A percentile compares a stretch with the other conserved stretches of the same genome.
Conservation (phyloP, 2,888 invertebrate species). For the Sinodicranocentrus sp. region DNA sequence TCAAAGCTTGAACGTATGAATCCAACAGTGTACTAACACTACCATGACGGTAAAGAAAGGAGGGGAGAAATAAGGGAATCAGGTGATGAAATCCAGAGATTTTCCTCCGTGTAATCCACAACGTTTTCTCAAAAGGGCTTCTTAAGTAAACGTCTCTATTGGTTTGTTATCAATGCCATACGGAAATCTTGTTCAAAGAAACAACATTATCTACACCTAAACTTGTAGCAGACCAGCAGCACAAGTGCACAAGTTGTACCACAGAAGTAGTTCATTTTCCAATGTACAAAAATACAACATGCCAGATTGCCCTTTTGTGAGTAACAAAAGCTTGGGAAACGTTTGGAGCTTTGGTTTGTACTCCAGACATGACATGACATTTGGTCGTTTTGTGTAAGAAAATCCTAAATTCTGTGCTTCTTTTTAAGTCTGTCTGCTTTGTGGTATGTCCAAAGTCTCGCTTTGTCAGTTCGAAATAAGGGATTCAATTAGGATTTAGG, state of each 20-base stretch:
- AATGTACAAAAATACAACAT: too few species aligned
- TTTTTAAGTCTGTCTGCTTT: neutral
- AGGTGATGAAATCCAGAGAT: constrained; percentile 68
- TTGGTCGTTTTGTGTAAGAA: constrained; percentile 8
- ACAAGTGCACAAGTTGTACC: constrained; percentile 5
- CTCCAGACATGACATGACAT: constrained; percentile 10
- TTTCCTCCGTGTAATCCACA: constrained; percentile 32
- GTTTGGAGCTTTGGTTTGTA: neutral
- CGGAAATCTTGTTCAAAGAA: neutral
- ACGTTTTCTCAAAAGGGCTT: constrained; percentile 2
- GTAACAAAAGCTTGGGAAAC: neutral
- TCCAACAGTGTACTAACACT: neutral
- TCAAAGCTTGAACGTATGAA: constrained; percentile 8
- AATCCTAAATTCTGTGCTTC: neutral
- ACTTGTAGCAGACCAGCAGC: neutral
- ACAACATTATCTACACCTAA: neutral
- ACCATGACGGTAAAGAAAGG: neutral
- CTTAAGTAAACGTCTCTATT: constrained; percentile 22
- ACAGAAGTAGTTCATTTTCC: neutral
- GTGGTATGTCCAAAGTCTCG: too few species aligned
- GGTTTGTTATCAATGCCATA: constrained; percentile 16
- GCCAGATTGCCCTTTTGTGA: constrained; percentile 13
- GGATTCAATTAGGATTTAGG: too few species aligned
- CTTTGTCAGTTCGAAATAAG: too few species aligned
- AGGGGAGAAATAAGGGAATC: constrained; percentile 25